phyloP scores from a whole-genome alignment of 2,113 vertebrate genomes.

The Phrynocephalus versicolor region DNA sequence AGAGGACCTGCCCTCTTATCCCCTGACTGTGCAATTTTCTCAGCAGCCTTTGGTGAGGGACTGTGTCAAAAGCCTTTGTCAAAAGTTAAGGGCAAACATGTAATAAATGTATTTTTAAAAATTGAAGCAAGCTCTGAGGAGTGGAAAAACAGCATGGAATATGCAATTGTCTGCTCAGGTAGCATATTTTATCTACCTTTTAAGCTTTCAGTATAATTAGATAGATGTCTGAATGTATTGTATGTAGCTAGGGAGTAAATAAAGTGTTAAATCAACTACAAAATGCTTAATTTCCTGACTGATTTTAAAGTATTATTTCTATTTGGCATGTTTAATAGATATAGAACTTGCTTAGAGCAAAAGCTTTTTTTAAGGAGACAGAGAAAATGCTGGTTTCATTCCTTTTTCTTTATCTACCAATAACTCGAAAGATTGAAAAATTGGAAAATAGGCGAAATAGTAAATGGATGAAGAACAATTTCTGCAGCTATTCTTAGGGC shows the following conservation, averaged over 20 bases:
- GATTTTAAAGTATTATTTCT: not conserved
- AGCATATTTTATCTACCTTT: conserved; percentile 30
- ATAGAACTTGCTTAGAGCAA: conserved; percentile 26
- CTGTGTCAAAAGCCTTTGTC: too few species aligned
- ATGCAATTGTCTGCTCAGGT: not conserved
- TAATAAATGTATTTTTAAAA: not conserved
- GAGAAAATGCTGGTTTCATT: conserved; percentile 30
- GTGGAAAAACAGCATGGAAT: not conserved
- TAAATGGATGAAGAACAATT: conserved; percentile 33
- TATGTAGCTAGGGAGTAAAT: conserved; percentile 13
- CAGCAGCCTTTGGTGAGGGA: too few species aligned
- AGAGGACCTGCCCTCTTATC: too few species aligned
- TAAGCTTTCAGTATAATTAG: conserved; percentile 17
- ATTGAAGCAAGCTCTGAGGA: too few species aligned
- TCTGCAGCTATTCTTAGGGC: conserved; percentile 29
- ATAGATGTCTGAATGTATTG: conserved; percentile 26
- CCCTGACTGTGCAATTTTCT: too few species aligned
- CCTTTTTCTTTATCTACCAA: conserved; percentile 27
- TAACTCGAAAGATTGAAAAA: conserved; percentile 24
- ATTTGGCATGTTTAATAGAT: conserved; percentile 25
- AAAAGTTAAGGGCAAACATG: too few species aligned
- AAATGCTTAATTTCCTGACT: conserved; percentile 14
- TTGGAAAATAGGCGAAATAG: conserved; percentile 32
- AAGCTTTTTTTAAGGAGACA: conserved; percentile 24
- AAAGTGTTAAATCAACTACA: conserved; percentile 13